phyloP scores from a whole-genome alignment of 2,888 invertebrate genomes.

The Teleiodes luculella region DNA sequence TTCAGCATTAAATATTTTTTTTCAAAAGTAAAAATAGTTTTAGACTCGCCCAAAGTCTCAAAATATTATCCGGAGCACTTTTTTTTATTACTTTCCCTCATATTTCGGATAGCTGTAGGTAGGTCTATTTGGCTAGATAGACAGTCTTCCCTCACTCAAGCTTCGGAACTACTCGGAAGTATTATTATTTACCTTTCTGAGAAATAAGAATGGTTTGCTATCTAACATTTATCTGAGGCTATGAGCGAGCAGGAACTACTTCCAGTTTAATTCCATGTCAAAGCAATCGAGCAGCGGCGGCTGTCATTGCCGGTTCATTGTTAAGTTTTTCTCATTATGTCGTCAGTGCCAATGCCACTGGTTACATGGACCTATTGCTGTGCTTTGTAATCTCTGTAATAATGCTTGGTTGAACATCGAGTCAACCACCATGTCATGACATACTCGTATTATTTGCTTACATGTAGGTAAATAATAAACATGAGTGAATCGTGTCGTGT shows the following conservation, averaged over 20 bases:
- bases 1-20: too few relatives aligned
- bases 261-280: conserved; percentile 12
- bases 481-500: too few relatives aligned
- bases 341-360: conserved; percentile 13
- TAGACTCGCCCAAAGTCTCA: too few relatives aligned
- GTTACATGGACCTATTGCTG: background rate
- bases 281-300: conserved; percentile 5
- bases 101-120: too few relatives aligned
- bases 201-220: background rate
- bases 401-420: background rate
- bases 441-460: background rate
- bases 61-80: too few relatives aligned
- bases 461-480: too few relatives aligned
- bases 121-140: too few relatives aligned
- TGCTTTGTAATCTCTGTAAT: background rate
- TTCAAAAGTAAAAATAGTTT: too few relatives aligned
- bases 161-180: too few relatives aligned
- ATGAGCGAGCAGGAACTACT: conserved; percentile 8
- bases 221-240: background rate
- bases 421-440: too few relatives aligned
- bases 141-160: too few relatives aligned
- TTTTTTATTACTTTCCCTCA: too few relatives aligned
- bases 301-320: conserved; percentile 16
- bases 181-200: background rate
- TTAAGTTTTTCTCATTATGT: conserved; percentile 18